Percentiles rank a stretch among this genome's conserved stretches.
phyloP scores from a whole-genome alignment of 2,113 vertebrate species.

The Gambusia holbrooki region DNA sequence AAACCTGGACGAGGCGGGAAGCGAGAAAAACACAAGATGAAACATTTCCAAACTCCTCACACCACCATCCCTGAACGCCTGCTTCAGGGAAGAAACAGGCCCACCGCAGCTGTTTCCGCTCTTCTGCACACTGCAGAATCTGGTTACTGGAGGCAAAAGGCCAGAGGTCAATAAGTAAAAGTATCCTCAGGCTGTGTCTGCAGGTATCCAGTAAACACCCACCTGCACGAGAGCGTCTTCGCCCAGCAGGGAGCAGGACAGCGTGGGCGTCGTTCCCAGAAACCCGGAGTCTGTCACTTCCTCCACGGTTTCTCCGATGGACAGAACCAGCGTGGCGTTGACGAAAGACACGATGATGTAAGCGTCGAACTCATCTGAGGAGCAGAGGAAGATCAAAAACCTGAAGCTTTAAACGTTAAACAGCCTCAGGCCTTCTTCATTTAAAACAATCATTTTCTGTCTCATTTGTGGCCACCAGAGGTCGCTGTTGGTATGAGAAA shows the following conservation, averaged over 20 bases:
- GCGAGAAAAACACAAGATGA: neutral
- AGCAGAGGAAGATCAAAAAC: neutral
- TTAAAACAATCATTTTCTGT: neutral
- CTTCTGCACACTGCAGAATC: neutral
- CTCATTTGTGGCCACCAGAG: neutral
- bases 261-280: constrained; percentile 95
- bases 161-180: neutral
- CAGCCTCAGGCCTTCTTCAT: neutral
- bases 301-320: constrained; percentile 98
- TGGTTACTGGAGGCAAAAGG: neutral
- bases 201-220: constrained; percentile 8
- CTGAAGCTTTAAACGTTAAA: neutral
- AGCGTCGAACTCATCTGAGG: constrained; percentile 94
- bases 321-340: constrained; percentile 95
- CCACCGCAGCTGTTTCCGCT: no score
- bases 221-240: constrained; percentile 98
- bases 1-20: constrained; percentile 81
- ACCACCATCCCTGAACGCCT: no score
- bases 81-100: neutral
- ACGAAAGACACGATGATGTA: constrained; percentile 99
- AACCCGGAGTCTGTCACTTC: constrained; percentile 99
- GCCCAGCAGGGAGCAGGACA: constrained; percentile 95
- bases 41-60: no score
- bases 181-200: neutral
- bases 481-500: constrained; percentile 7